phyloP scores from a whole-genome alignment of 35 echinoderm and acorn worm genomes.

The Strongylocentrotus purpuratus region DNA sequence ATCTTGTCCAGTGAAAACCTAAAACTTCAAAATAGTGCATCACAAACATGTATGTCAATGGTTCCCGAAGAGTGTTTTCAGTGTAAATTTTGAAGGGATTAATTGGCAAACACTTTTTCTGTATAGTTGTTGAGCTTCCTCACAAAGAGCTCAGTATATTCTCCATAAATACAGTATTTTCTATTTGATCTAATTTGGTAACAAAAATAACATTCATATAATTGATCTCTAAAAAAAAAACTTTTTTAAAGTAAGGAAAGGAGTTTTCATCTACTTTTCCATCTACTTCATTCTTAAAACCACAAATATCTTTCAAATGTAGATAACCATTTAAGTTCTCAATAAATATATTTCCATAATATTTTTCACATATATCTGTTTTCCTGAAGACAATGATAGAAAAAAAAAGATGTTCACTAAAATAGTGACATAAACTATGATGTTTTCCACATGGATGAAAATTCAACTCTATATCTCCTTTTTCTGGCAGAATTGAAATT shows the following conservation, averaged over 20 bases:
- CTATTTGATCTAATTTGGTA: neutral
- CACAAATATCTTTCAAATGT: neutral
- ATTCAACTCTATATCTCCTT: neutral
- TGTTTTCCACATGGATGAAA: neutral
- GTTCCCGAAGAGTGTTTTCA: no score
- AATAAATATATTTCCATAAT: neutral
- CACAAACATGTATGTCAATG: no score
- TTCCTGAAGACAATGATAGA: neutral
- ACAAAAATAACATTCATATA: neutral
- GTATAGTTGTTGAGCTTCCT: no score
- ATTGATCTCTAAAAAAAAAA: neutral
- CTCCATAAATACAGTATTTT: no score
- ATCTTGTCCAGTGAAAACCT: no score
- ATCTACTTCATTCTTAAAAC: neutral
- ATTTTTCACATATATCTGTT: neutral
- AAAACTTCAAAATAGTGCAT: no score
- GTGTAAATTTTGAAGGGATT: no score
- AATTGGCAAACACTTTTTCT: no score
- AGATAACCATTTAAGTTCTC: neutral
- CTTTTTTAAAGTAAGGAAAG: no score
- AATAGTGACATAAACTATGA: neutral
- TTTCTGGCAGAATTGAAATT: neutral
- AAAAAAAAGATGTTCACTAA: neutral
- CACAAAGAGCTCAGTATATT: no score
- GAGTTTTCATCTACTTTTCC: neutral